Percentiles rank a stretch among this genome's conserved stretches.
phyloP scores from a whole-genome alignment of 2,888 invertebrate genomes.

The Hydraecia micacea region DNA sequence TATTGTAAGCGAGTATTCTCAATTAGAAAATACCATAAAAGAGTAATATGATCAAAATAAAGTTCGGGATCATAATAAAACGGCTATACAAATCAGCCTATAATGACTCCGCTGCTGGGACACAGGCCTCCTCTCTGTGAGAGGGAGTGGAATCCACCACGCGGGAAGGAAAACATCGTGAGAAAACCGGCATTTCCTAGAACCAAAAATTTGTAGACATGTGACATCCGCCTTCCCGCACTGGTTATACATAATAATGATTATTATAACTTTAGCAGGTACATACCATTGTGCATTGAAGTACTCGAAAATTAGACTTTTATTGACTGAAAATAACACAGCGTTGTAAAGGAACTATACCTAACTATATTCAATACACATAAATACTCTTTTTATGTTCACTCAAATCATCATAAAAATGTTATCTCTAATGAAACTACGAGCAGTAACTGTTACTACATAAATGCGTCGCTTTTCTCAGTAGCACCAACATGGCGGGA shows the following conservation, averaged over 20 bases:
- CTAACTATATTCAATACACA: constrained; percentile 16
- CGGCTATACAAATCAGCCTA: no score
- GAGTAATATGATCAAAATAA: no score
- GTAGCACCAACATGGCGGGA: constrained; percentile 13
- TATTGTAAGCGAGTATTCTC: not conserved
- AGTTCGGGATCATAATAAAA: no score
- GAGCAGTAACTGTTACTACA: constrained; percentile 2
- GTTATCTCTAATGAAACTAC: constrained; percentile 52
- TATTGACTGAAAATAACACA: not conserved
- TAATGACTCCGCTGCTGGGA: no score
- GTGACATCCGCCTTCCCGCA: no score
- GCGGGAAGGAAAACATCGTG: no score
- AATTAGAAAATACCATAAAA: not conserved
- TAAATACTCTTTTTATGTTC: constrained; percentile 28
- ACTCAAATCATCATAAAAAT: constrained; percentile 58
- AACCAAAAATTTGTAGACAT: no score
- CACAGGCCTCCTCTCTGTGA: no score
- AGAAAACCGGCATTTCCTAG: no score
- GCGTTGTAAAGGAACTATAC: not conserved
- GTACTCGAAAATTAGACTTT: not conserved
- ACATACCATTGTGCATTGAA: not conserved
- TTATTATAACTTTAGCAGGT: not conserved
- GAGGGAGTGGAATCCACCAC: no score
- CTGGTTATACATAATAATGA: no score
- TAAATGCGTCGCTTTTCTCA: constrained; percentile 5